Evolutionary conservation across 2,113 vertebrate species (phyloP), one percentile per base, ranked within the genome.

Genomic region (Cranoglanis bouderius): DNA sequence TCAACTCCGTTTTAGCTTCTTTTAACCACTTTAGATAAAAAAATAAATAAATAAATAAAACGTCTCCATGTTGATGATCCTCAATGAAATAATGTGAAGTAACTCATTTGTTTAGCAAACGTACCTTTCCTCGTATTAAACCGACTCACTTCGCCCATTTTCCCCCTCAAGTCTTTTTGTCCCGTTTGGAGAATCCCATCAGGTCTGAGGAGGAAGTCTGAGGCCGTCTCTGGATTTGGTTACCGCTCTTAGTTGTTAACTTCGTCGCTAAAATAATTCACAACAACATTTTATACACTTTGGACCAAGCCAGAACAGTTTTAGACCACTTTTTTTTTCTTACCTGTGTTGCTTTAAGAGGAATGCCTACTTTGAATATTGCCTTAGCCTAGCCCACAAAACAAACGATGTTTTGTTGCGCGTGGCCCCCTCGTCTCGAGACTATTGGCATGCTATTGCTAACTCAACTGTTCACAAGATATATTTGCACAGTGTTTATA

Each of bases 181-280:
- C 86, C 49, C 32, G 59, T 59, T 70, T 51, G 77, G 82, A 61
- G 77, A 70, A 70, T 67, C 82, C 86, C 40, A 46, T 67, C 88
- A 87, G 88, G 90, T 81, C 51, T 91, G 72, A 81, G 32, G 13
- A 84, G 90, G 87, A 90, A 90, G 87, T 89, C 84, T 59, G 46
- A 87, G 87, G 90, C 85, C 81, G 72, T 86, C 29, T 83, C 61
- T 85, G 75, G 87, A 78, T 84, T 65, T 87, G 61, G 38, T 88
- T 85, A 85, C 61, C 35, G 19, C 43, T 82, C 10, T 77, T 78
- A 26, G 24, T 49, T 46, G 26, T 29, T 13, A 46, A 46, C 0
- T 51, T 51, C 4, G 3, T 80, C 51, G 14, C 12, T 26, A 26
- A 83, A 53, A 61, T 6, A 21, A 2, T 24, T 16, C 21, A 32